Evolutionary conservation across 2,888 invertebrate genomes (phyloP).

Genomic region (Liodrosophila aerea): DNA sequence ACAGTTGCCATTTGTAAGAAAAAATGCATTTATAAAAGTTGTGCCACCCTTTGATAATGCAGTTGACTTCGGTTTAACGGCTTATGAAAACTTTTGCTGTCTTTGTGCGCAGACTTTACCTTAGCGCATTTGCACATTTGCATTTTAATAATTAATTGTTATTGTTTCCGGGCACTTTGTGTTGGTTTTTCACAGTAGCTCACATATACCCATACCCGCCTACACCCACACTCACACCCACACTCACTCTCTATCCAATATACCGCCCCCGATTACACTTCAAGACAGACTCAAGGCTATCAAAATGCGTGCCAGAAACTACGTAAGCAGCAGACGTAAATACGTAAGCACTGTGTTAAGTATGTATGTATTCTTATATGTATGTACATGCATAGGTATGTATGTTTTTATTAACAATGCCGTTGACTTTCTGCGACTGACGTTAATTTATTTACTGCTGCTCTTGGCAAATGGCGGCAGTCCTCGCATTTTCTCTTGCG

Average conservation of each 20-base stretch:
- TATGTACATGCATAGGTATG: neutral
- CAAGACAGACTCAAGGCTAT: slow-evolving; percentile 16
- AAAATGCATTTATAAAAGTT: slow-evolving; percentile 22
- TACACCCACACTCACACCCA: neutral
- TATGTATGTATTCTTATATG: neutral
- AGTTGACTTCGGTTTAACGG: slow-evolving; percentile 21
- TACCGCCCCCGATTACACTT: neutral
- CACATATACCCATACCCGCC: slow-evolving; percentile 2
- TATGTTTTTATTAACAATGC: slow-evolving; percentile 52
- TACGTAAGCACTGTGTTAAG: slow-evolving; percentile 12
- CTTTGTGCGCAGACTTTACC: too few relatives aligned
- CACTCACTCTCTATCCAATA: neutral
- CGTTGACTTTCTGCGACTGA: slow-evolving; percentile 54
- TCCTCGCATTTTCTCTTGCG: neutral
- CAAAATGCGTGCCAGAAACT: slow-evolving; percentile 37
- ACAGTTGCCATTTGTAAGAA: slow-evolving; percentile 13
- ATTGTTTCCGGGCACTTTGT: slow-evolving; percentile 54
- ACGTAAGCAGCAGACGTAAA: slow-evolving; percentile 46
- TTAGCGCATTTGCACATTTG: slow-evolving; percentile 49
- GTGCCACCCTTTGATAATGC: slow-evolving; percentile 49
- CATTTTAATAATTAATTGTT: slow-evolving; percentile 66
- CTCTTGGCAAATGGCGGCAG: slow-evolving; percentile 43
- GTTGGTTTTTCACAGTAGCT: slow-evolving; percentile 36
- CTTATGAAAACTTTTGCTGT: slow-evolving; percentile 48
- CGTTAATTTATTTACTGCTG: slow-evolving; percentile 67